phyloP scores from a whole-genome alignment of 2,888 invertebrate species.

The Heliconius hortense region DNA sequence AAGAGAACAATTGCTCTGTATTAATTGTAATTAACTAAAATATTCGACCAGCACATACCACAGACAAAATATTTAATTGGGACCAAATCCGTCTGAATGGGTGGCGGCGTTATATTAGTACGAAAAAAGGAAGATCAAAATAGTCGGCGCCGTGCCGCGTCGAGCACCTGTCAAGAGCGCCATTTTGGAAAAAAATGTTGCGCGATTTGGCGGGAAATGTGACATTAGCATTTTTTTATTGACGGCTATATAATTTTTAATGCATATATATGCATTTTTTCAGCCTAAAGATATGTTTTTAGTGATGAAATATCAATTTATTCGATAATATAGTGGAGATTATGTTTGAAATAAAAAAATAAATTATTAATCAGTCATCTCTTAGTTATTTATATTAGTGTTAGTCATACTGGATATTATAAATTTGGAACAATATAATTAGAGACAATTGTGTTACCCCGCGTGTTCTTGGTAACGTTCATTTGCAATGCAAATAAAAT shows the following conservation, averaged over 20 bases:
- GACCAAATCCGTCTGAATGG: constrained; percentile 56
- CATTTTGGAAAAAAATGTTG: constrained; percentile 45
- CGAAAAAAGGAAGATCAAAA: constrained; percentile 56
- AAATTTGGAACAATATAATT: constrained; percentile 21
- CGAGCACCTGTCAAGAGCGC: constrained; percentile 51
- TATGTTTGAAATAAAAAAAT: neutral
- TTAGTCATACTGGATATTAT: constrained; percentile 7
- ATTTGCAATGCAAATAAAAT: constrained; percentile 17
- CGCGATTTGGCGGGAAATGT: constrained; percentile 42
- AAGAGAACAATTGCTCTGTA: neutral
- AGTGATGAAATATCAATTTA: neutral
- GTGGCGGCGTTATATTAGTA: constrained; percentile 60
- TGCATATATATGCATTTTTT: neutral
- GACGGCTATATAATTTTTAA: neutral
- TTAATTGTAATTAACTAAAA: constrained; percentile 33
- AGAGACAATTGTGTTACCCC: constrained; percentile 17
- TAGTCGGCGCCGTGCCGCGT: constrained; percentile 51
- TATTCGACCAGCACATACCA: constrained; percentile 38
- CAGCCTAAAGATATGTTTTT: neutral
- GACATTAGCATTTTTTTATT: constrained; percentile 24
- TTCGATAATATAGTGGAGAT: neutral
- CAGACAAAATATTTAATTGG: constrained; percentile 46
- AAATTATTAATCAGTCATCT: neutral
- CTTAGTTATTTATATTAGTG: neutral
- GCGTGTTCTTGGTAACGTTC: constrained; percentile 10